Base-by-base conservation (phyloP, 30 jellyfish, hydroid and myxozoan species). In the Phacellophora camtschatica region DNA sequence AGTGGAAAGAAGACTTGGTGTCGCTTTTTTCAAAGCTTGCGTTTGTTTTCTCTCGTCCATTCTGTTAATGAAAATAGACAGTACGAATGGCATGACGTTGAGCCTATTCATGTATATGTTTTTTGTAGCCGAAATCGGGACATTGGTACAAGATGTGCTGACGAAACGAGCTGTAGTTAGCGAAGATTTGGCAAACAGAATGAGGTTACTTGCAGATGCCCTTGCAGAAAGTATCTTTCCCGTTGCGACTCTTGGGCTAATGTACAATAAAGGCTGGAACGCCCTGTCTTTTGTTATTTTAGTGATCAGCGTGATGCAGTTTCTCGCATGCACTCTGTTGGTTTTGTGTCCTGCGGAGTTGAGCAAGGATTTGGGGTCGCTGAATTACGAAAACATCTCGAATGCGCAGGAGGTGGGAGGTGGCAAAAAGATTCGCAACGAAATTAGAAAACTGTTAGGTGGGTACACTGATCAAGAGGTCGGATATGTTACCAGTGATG, bases 401-500 rank as follows among this genome's bases (percentile, higher is more conserved):
- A 63, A 28, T 29, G 23, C 73, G 50, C 65, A 20, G 25, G 91
- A 63, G 61, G 91, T 64, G 50, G 77, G 83, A 33, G 66, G 66
- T 36, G 74, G 86, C 31, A 58, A 67, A 74, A 82, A 69, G 45
- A 82, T 82, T n/a, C 78, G 74, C 35, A 82, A 71, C 36, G 86
- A 82, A 48, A 58, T 82, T 2, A 70, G 41, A 15, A 58, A 49
- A 18, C 64, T 82, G 1, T 74, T 82, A 16, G 94, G 94, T 18
- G 94, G 86, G 22, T 30, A 69, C 35, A 68, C 86, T 2, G 94
- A 82, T 58, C 91, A 80, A 20, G 94, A 82, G 18, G 76, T 72
- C 46, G 56, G 84, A 3, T 68, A 66, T 32, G 86, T 41, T n/a
- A 72, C 94, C 19, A 61, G 84, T 35, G 94, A 82, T 16, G 94